Base-by-base conservation (phyloP, 2,113 vertebrate genomes). In the Echinops telfairi region DNA sequence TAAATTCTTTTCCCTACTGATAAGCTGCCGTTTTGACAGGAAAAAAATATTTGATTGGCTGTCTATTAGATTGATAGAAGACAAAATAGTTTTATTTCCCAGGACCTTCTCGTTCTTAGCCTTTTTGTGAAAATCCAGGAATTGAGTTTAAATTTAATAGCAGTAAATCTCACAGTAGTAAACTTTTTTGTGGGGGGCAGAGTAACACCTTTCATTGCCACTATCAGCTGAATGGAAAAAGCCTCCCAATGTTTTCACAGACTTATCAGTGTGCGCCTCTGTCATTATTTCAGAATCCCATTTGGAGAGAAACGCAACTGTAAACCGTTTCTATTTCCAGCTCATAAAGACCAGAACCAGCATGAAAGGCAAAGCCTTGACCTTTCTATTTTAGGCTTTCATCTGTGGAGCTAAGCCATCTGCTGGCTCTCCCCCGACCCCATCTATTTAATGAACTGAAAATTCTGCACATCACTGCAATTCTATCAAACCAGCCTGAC, bases 151-250 rank as follows among this genome's bases (percentile, higher is more conserved):
- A 98, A 97, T 36, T 94, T 92, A 96, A 97, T 31, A 97, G 96
- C 92, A 96, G 82, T 71, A 92, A 70, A 94, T 92, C 47, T 12
- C 90, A 87, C 91, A 94, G 95, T 86, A 96, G 95, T 95, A 97
- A 98, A 98, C 97, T 98, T 97, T 89, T 86, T 98, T 97, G 88
- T 86, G 84, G 91, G 94, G 82, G 83, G 87, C 25, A 93, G 97
- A 97, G 96, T 98, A 98, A 97, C 97, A 98, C 96, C 97, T 98
- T 97, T 97, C 95, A 91, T 97, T 95, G 95, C 96, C 98, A 96
- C 97, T 96, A 95, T 87, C 95, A 95, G 94, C 94, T 97, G 89
- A 92, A 97, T 82, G 93, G 89, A 95, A 97, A 91, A 96, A 93
- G 94, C 93, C 92, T 96, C 88, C 86, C 96, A 93, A 84, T 95